Conservation (phyloP, 2,888 invertebrate species). For the Drosophila fulvimacula region DNA sequence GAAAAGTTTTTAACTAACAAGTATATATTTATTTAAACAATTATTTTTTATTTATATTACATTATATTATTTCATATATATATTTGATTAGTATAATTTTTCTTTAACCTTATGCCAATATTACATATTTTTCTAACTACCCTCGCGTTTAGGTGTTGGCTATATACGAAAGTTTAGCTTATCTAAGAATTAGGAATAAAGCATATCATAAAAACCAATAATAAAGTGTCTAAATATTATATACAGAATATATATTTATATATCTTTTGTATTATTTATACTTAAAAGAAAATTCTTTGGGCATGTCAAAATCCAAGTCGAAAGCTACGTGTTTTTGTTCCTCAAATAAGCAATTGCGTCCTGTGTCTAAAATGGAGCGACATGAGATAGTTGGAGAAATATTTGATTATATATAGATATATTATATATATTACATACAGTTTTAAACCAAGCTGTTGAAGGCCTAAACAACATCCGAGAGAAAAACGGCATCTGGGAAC, state of each 20-base stretch:
- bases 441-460: slow-evolving; percentile 93
- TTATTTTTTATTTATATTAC: background rate
- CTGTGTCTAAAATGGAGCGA: slow-evolving; percentile 22
- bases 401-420: background rate
- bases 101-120: no score
- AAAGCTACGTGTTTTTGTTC: slow-evolving; percentile 2
- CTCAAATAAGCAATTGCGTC: slow-evolving; percentile 47
- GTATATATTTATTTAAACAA: background rate
- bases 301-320: background rate
- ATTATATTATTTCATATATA: background rate
- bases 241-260: background rate
- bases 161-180: background rate
- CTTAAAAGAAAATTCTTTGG: background rate
- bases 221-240: background rate
- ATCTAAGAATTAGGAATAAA: slow-evolving; percentile 1
- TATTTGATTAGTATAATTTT: no score
- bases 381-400: background rate
- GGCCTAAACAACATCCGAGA: slow-evolving; percentile 89
- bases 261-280: background rate
- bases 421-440: slow-evolving; percentile 86
- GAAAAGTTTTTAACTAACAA: background rate
- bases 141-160: background rate
- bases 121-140: background rate
- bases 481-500: slow-evolving; percentile 89
- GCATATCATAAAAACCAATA: background rate